phyloP scores from a whole-genome alignment of 1,140 invertebrate genomes.

The Euglossa dilemma region DNA sequence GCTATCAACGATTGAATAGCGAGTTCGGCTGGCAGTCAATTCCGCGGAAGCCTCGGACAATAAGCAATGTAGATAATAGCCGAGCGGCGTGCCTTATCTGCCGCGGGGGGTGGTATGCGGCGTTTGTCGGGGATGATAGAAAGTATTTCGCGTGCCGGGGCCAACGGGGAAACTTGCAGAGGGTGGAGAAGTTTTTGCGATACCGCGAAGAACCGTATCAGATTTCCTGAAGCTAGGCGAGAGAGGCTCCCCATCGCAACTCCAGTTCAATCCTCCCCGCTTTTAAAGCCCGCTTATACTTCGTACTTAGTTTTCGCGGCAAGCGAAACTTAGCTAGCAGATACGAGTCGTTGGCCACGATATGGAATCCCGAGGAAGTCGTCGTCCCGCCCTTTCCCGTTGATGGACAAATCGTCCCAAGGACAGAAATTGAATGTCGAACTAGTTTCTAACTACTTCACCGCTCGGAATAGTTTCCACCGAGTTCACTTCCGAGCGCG shows the following conservation, averaged over 20 bases:
- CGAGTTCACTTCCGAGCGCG: constrained; percentile 36
- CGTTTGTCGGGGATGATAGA: constrained; percentile 58
- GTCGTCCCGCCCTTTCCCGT: constrained; percentile 39
- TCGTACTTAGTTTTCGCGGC: constrained; percentile 63
- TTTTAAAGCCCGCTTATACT: constrained; percentile 67
- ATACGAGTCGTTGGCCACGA: constrained; percentile 64
- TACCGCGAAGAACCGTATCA: constrained; percentile 62
- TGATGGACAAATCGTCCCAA: constrained; percentile 64
- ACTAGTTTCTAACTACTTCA: constrained; percentile 33
- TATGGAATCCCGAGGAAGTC: constrained; percentile 57
- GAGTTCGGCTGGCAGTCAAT: constrained; percentile 46
- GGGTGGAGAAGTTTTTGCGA: constrained; percentile 61
- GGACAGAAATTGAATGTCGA: constrained; percentile 66
- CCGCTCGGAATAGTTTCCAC: constrained; percentile 51
- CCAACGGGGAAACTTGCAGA: constrained; percentile 41
- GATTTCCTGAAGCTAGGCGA: constrained; percentile 59
- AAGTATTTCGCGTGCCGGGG: constrained; percentile 44
- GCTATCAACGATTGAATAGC: constrained; percentile 30
- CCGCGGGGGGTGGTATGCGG: constrained; percentile 14
- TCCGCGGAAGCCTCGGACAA: constrained; percentile 43
- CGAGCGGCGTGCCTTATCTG: constrained; percentile 33
- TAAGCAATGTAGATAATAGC: constrained; percentile 59
- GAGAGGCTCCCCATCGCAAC: constrained; percentile 48
- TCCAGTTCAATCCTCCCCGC: constrained; percentile 42
- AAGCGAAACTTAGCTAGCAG: constrained; percentile 61